These are phyloP conservation scores for Micronisus gabar DNA, from an alignment of 2,113 vertebrate genomes.

Conservation along the genomic window DNA sequence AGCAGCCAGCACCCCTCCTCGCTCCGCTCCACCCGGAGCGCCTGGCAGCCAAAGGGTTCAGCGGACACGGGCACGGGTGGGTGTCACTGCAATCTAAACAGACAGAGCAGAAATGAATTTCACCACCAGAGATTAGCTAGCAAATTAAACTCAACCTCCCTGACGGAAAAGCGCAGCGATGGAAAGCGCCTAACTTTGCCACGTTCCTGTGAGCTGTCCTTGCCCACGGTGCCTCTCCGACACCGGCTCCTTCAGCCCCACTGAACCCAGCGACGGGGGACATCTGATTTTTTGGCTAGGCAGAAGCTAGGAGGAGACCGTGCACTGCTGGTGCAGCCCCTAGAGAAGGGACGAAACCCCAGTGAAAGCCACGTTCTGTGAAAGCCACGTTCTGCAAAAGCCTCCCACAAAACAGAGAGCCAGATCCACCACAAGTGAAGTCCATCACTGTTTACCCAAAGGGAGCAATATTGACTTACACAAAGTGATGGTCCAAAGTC, in stretches of 20 bases:
- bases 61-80: neutral
- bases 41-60: neutral
- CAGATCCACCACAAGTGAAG: neutral
- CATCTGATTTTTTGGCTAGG: neutral
- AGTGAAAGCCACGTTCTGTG: neutral
- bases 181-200: neutral
- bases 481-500: neutral
- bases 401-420: neutral
- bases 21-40: fast-evolving
- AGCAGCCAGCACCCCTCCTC: neutral
- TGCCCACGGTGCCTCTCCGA: neutral
- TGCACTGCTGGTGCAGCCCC: neutral
- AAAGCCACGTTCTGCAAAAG: neutral
- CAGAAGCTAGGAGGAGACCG: neutral
- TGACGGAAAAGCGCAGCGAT: neutral
- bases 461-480: neutral
- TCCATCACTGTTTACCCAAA: neutral
- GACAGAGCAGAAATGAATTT: slow-evolving; percentile 35
- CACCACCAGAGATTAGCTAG: slow-evolving; percentile 9
- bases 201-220: neutral
- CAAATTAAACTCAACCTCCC: slow-evolving; percentile 14
- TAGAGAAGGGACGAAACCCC: neutral
- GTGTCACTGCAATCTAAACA: slow-evolving; percentile 16
- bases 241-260: neutral
- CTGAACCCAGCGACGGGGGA: fast-evolving